Evolutionary conservation across 1,140 invertebrate species (phyloP), one percentile per base, ranked within the genome.

Genomic region (Calephelis virginiensis): DNA sequence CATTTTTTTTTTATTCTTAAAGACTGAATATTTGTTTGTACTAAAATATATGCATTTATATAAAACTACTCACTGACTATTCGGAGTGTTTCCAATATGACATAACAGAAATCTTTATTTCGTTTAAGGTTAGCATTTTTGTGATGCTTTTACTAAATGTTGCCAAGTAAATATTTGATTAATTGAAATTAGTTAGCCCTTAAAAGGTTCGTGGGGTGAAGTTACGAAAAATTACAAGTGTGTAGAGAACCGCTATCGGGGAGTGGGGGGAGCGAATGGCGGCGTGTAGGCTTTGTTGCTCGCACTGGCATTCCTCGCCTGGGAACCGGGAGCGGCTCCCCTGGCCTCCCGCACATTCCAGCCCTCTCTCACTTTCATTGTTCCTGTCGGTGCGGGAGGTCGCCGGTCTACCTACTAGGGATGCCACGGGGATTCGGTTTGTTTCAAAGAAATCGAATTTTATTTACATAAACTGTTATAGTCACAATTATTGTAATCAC

Each of bases 361-460:
- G 83, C 81, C 82, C 85, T 89, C 86, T 85, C 86, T 85, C 87
- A 90, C 87, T 87, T 85, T 90, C 86, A 87, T 90, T 89, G 87
- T 90, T 85, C 83, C 81, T 76, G 75, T 79, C 84, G 78, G 85
- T 74, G 85, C 86, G 87, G 87, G 82, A 89, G 87, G 87, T 90
- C 87, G 87, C 79, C 77, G 82, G 64, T 77, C 78, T 72, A 71
- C 74, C 74, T 80, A 84, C 79, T 43, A 43, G 40, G 40, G 40
- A 43, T 43, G 40, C 40, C 8, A 43, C 40, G 6, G 40, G 8
- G 40, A 7, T 4, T 28, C 28, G 28, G 28, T 28, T 28, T 28
- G 28, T 28, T 28, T 28, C 2, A 28, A 28, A 28, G 28, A 28
- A 28, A 28, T 28, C 28, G 28, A 28, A 28, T 28, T 28, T 28